Percentiles rank a stretch among this genome's conserved stretches.
phyloP scores from a whole-genome alignment of 2,113 vertebrate genomes.

The Ardeotis arabs region DNA sequence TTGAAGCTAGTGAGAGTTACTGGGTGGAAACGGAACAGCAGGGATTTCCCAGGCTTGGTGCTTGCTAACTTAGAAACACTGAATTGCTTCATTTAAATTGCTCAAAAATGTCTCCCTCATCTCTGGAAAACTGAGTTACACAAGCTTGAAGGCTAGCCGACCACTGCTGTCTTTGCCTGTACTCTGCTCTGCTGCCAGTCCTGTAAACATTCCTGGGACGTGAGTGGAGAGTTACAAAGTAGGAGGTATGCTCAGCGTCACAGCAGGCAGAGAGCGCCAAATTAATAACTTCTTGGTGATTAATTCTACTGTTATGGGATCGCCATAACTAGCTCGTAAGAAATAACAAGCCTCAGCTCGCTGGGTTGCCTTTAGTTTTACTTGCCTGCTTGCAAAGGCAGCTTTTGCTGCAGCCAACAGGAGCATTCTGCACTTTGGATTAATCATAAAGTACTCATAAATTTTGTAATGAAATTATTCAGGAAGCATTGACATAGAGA shows the following conservation, averaged over 20 bases:
- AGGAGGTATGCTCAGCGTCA: neutral
- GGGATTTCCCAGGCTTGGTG: neutral
- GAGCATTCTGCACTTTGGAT: neutral
- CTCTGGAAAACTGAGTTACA: neutral
- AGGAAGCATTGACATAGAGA: neutral
- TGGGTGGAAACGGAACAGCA: neutral
- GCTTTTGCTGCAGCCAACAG: neutral
- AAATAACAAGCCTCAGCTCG: slow-evolving; percentile 12
- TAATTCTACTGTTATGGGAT: neutral
- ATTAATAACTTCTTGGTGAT: neutral
- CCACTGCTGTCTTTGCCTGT: neutral
- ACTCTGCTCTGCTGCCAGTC: neutral
- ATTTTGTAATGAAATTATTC: neutral
- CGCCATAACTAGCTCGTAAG: neutral
- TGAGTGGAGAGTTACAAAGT: neutral
- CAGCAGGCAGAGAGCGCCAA: neutral
- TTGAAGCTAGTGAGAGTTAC: neutral
- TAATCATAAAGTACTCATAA: neutral
- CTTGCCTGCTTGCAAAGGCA: neutral
- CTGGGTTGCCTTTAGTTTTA: neutral
- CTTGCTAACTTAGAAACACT: neutral
- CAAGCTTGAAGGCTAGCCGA: neutral
- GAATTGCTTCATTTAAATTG: neutral
- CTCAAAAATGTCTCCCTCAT: neutral
- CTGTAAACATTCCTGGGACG: neutral